Evolutionary conservation across 2,888 invertebrate genomes (phyloP), one percentile per base, ranked within the genome.

Genomic region (Hermaeophaga mercurialis): DNA sequence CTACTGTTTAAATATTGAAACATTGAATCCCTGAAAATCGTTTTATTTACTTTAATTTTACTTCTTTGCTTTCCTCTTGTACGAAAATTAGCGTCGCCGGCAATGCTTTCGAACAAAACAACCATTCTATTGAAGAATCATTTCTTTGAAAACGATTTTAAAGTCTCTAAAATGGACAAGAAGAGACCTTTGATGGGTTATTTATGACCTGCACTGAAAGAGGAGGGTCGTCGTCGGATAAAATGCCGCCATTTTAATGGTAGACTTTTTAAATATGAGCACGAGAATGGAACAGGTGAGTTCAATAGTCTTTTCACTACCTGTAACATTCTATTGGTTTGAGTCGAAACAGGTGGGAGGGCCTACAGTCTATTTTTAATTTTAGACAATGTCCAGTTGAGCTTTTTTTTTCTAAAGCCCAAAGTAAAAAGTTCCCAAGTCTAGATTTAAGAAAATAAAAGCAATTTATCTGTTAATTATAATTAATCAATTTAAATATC

Each of bases 221-320:
- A 43, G 24, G 24, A 43, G 43, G 43, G 43, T 43, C n/a, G n/a
- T n/a, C n/a, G n/a, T n/a, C 43, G 17, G 36, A 17, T 36, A 43
- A 24, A 24, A 12, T 8, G 8, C 11, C 24, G 24, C 43, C 43
- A 43, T 43, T 43, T 43, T 24, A 14, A 14, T 24, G 18, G 26
- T 5, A 1, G 14, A 7, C 12, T 15, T 43, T 26, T 41, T 43
- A 9, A 43, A 43, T 24, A 15, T 26, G n/a, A 43, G 14, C 5
- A n/a, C 2, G 1, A 14, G 43, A 43, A 24, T 43, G 43, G 43
- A 24, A 43, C 43, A 43, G 43, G 43, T 43, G 43, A 43, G 43
- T 19, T 36, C 15, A 17, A 36, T 36, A 14, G 31, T 31, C 26
- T 26, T 39, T 39, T 39, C 12, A 43, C 43, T 11, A 24, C 4